Percentiles rank a stretch among this genome's conserved stretches.
Evolutionary conservation across 2,888 invertebrate species (phyloP).

Genomic region (Charanyca ferruginea): DNA sequence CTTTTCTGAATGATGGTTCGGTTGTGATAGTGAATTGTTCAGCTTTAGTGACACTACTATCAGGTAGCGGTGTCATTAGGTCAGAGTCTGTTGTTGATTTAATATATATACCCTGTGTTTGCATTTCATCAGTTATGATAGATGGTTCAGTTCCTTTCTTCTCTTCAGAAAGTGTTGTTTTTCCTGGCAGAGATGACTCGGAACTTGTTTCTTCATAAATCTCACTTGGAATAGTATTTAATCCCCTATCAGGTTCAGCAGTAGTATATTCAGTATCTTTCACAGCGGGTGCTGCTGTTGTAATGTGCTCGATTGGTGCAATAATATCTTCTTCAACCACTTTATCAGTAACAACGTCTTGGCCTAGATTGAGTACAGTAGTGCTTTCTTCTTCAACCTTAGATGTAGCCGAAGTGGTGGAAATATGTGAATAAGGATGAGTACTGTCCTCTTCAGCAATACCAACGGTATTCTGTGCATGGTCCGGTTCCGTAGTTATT

Average conservation of each 20-base stretch:
- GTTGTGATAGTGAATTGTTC: constrained; percentile 65
- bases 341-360: constrained; percentile 26
- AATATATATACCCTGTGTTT: constrained; percentile 42
- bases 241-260: constrained; percentile 75
- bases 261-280: constrained; percentile 59
- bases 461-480: constrained; percentile 63
- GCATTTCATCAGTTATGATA: constrained; percentile 38
- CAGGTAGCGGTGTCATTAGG: constrained; percentile 47
- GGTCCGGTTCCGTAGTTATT: constrained; percentile 60
- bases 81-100: constrained; percentile 44
- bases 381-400: constrained; percentile 31
- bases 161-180: constrained; percentile 56
- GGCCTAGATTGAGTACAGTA: constrained; percentile 33
- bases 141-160: constrained; percentile 57
- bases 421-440: constrained; percentile 38
- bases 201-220: constrained; percentile 67
- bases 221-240: constrained; percentile 78
- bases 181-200: constrained; percentile 53
- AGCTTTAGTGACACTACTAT: constrained; percentile 56
- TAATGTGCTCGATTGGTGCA: constrained; percentile 24
- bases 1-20: constrained; percentile 67
- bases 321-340: constrained; percentile 24
- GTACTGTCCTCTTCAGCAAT: constrained; percentile 54
- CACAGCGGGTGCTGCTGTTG: constrained; percentile 31
- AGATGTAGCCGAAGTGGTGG: constrained; percentile 9